A percentile compares a stretch with the other conserved stretches of the same genome.
Evolutionary conservation across 2,113 vertebrate species (phyloP).

Genomic region (Podocnemis expansa): DNA sequence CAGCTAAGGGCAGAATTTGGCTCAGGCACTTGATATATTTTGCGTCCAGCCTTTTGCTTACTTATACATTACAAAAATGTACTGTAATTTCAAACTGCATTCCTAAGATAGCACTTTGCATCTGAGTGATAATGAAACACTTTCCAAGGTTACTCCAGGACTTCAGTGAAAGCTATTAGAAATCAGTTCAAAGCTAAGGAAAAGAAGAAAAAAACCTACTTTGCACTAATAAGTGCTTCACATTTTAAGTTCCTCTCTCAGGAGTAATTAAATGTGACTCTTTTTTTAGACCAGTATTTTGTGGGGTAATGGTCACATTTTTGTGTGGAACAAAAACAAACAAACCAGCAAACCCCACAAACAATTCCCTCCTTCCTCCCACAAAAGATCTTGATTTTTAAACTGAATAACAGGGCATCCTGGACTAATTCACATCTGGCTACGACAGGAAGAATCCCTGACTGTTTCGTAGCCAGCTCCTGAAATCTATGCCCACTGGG

Average conservation of each 20-base stretch:
- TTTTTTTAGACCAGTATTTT: constrained; percentile 40
- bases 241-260: constrained; percentile 58
- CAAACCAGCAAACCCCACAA: not conserved
- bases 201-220: constrained; percentile 63
- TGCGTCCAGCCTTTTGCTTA: constrained; percentile 48
- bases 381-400: not conserved
- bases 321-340: not conserved
- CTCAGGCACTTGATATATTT: constrained; percentile 27
- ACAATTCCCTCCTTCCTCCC: no score
- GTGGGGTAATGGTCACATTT: constrained; percentile 56
- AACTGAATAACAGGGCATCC: not conserved
- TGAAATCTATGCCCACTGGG: not conserved
- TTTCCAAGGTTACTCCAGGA: constrained; percentile 66
- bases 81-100: constrained; percentile 50
- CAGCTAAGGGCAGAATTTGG: constrained; percentile 26
- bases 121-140: constrained; percentile 64
- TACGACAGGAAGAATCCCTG: rapidly evolving
- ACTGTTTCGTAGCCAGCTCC: not conserved
- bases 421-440: not conserved
- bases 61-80: constrained; percentile 68
- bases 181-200: constrained; percentile 68
- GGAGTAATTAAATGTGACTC: constrained; percentile 69
- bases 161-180: constrained; percentile 55
- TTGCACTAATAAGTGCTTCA: constrained; percentile 65
- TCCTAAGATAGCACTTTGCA: constrained; percentile 54